Base-by-base conservation (phyloP, 2,888 invertebrate species). In the Tenthredo distinguenda region DNA sequence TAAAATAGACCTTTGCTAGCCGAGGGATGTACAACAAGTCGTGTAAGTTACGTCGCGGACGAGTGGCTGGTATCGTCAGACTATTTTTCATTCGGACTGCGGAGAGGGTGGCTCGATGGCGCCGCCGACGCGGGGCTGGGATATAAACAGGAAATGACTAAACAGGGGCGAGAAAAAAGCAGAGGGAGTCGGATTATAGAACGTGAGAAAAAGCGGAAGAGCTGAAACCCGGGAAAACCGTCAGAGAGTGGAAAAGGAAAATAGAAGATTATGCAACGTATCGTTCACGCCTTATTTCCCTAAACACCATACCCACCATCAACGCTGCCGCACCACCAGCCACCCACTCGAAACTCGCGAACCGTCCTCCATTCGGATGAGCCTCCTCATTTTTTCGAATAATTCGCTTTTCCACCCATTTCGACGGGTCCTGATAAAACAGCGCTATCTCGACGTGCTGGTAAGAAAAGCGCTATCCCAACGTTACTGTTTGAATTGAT, bases 141-240 rank as follows among this genome's bases (percentile, higher is more conserved):
- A 74, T 34, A 31, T 77, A 50, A 55, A 26, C 55, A 55, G 9
- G 55, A 55, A 77, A 77, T 55, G 55, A 77, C 34, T 77, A 55
- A 74, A 74, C 43, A 74, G 72, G 31, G 21, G 7, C 5, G n/a
- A 55, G n/a, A 55, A 37, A 37, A 68, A 77, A 62, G 47, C 37
- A 18, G 62, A 37, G 47, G 72, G 84, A 47, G 26, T 50, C 4
- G 72, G 50, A 84, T 62, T 72, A 85, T 71, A 79, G 37, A 58
- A 81, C 68, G 86, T 85, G 86, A 86, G 87, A 89, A 89, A 88
- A 88, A 88, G 88, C 88, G 85, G 87, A 86, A 88, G 87, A 87
- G 43, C 10, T n/a, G 43, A 43, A 72, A 43, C 10, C 7, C 43
- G 40, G 18, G 43, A 55, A 77, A 50, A 77, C 18, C 18, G 77